Base-by-base conservation (phyloP, 2,888 invertebrate genomes). In the Sialis lutaria region DNA sequence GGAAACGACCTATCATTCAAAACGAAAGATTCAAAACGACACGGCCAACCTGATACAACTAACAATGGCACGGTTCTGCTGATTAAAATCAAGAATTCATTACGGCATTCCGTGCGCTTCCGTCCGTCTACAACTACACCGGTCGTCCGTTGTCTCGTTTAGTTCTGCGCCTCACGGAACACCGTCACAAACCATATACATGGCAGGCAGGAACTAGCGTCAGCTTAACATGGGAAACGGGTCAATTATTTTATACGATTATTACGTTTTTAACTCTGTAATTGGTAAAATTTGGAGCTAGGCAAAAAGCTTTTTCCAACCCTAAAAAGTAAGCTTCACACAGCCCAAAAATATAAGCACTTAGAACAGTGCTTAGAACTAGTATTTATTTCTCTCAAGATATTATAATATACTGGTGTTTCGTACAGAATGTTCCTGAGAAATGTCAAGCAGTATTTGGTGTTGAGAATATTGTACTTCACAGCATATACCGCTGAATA, bases 261-360 rank as follows among this genome's bases (percentile, higher is more conserved):
- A 47, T 42, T 47, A 47, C 42, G 40, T 45, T 37, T 43, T 43
- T 40, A 45, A 40, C 40, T 45, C 40, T 45, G 35, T 47, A 47
- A 47, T 50, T 55, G 52, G 52, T 55, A 54, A 56, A 67, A 67
- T 67, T 68, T 67, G 65, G 67, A 68, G 67, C 67, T 66, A 67
- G 67, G 67, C 67, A 67, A 68, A 67, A 68, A 68, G 67, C 67
- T 67, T 68, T 67, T 67, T 67, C 67, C 67, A 67, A 66, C 65
- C 67, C 67, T 68, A 60, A 56, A 56, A 55, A 58, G 57, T 55
- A 70, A 72, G 70, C 69, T 70, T 73, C 72, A 72, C 74, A 74
- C 73, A 74, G 74, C 73, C 71, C 73, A 67, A 70, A 69, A 72
- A 72, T 65, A 72, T 67, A 72, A 74, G 74, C 75, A 74, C 75